Evolutionary conservation across 2,888 invertebrate genomes (phyloP), one percentile per base, ranked within the genome.

Genomic region (Ennomos erosarius): DNA sequence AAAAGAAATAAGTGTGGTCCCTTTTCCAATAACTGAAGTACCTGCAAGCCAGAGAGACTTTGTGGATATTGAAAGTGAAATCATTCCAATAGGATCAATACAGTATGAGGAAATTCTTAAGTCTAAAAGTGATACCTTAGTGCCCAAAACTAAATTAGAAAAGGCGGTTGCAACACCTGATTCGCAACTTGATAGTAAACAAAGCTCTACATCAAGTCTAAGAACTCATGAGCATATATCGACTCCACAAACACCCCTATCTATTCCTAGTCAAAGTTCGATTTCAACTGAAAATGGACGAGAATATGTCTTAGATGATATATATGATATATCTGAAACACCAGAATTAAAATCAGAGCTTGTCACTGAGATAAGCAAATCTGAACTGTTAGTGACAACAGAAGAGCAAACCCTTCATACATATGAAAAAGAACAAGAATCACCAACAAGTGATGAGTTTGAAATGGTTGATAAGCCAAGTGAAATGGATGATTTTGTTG

Each of bases 381-480:
- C 94, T 49, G 94, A 95, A 76, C 85, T 94, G 34, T 87, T 94
- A 12, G 93, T 94, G 12, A 93, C 95, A 1, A 90, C 93, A 9
- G 94, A 94, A 70, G 94, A 95, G 73, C 94, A 93, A 74, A 84
- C 90, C 6, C 79, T 93, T 38, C 93, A 93, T 13, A 90, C 77
- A 9, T 85, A 84, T 49, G 93, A 94, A 65, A 94, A 94, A 70
- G 93, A 93, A 73, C 93, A 94, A 64, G 95, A 96, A 69, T 97
- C 97, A 0, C 97, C 97, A 0, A 95, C 94, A 9, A 96, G 96
- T 74, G 97, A 97, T 80, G 97, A 97, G 26, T 97, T 97, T 82
- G 97, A 97, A 93, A 94, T 97, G 93, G 92, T 97, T 0, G 97
- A 97, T 71, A 97, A 97, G 77, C 97, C 97, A 0, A 96, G 96